These are phyloP conservation scores for Nesidiocoris tenuis DNA, from an alignment of 2,888 invertebrate species.

Conservation along the genomic window DNA sequence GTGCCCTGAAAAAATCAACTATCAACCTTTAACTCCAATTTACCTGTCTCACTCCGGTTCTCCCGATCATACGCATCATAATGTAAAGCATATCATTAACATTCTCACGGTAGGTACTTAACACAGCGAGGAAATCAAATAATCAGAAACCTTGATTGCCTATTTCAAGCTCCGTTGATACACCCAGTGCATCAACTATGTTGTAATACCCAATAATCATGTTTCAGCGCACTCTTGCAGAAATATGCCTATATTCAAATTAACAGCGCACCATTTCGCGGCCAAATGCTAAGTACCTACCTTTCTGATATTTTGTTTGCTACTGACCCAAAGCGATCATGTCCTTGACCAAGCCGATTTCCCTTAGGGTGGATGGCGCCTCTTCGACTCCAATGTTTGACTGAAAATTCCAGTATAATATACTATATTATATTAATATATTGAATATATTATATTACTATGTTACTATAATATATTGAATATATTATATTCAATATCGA, in stretches of 20 bases:
- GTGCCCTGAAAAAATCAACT: slow-evolving; percentile 62
- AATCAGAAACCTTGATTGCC: no score
- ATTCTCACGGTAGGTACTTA: no score
- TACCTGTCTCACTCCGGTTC: slow-evolving; percentile 3
- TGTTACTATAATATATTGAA: no score
- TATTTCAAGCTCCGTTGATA: no score
- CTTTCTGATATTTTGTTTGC: not conserved
- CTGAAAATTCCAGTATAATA: not conserved
- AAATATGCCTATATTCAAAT: no score
- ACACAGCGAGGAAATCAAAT: not conserved
- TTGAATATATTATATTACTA: not conserved
- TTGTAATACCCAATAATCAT: no score
- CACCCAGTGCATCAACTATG: no score
- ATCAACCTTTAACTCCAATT: slow-evolving; percentile 27
- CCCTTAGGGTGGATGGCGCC: slow-evolving; percentile 68
- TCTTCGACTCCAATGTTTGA: slow-evolving; percentile 65
- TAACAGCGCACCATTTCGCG: no score
- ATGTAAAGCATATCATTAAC: no score
- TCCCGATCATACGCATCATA: no score
- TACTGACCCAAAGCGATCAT: slow-evolving; percentile 63
- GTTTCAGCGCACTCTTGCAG: no score
- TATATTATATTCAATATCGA: no score
- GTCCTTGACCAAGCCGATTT: slow-evolving; percentile 64
- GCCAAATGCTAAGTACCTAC: not conserved
- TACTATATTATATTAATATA: not conserved